Base-by-base conservation (phyloP, 1,140 invertebrate genomes). In the Euschistus heros region DNA sequence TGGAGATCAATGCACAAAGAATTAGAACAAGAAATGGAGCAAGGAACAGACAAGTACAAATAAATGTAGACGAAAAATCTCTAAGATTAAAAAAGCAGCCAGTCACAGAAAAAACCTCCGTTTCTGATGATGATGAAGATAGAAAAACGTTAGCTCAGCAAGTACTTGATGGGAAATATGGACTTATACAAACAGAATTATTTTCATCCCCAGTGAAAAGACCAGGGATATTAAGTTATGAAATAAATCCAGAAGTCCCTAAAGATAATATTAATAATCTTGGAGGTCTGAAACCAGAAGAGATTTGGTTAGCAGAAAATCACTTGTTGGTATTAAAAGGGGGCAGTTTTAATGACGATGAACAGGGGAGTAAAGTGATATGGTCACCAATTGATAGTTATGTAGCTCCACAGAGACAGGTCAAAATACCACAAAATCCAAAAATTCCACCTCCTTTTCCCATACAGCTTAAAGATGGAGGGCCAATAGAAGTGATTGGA, bases 301-400 rank as follows among this genome's bases (percentile, higher is more conserved):
- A 94, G 68, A 92, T 94, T 68, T 94, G 90, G 89, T 76, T 93
- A 52, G 87, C 90, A 0, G 91, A 93, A 72, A 90, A 92, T 72
- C 90, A 93, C 73, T 76, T 94, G 33, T 74, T 94, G 15, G 89
- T 94, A 14, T 75, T 93, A 26, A 86, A 84, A 73, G 91, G 91
- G 26, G 90, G 89, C 17, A 77, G 77, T 2, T 81, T 74, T 68
- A 65, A 67, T 26, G 71, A 75, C 20, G 74, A 76, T 17, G 74
- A 79, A 54, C 74, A 76, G 57, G 75, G 75, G 33, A 59, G 65
- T 14, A 69, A 69, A 33, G 62, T 69, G 6, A 77, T 77, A 14
- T 92, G 88, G 88, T 81, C 83, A 55, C 82, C 89, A 3, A 90
- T 94, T 67, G 90, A 92, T 71, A 81, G 87, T 72, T 92, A 88